Base-by-base conservation (phyloP, 92 coral and sea anemone species). In the Paramuricea clavata region DNA sequence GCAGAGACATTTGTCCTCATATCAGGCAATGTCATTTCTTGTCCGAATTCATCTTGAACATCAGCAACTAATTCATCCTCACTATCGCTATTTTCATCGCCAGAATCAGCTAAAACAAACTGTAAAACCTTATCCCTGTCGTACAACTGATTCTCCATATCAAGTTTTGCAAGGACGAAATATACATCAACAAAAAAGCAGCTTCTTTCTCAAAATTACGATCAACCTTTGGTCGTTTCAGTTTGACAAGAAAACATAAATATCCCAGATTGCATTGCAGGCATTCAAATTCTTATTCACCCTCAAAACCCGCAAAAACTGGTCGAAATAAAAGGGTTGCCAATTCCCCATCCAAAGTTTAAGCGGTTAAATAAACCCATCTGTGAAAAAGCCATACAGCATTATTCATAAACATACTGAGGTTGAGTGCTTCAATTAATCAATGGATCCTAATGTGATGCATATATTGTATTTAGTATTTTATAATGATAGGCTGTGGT, bases 11-110 rank as follows among this genome's bases (percentile, higher is more conserved):
- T 72, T 72, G 78, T 72, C 30, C 52, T 41, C 28, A 71, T 17
- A 71, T 33, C 49, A 71, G 21, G 77, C 47, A 71, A 12, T 71
- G 28, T 39, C 2, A 71, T 43, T 12, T 11, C 77, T 71, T 33
- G 5, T 33, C 77, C 77, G 17, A 71, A 71, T 71, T 71, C 77
- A 71, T 71, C 49, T 36, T 71, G 6, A n/a, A 71, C 47, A 71
- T 71, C 50, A 11, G 77, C 77, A 43, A 71, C 77, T 12, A 36
- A 71, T 36, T 71, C 23, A 6, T 71, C 50, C 31, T 33, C 52
- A 35, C 28, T 35, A 43, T 71, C 77, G 32, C 49, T 39, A 2
- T 34, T 71, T 71, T 71, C 77, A 2, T 71, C 77, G 28, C 52
- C 52, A 71, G 77, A 71, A 43, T 71, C 77, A 30, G 26, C 49